Percentiles rank a stretch among this genome's conserved stretches.
phyloP scores from a whole-genome alignment of 2,113 vertebrate species.

The Microtus oregoni region DNA sequence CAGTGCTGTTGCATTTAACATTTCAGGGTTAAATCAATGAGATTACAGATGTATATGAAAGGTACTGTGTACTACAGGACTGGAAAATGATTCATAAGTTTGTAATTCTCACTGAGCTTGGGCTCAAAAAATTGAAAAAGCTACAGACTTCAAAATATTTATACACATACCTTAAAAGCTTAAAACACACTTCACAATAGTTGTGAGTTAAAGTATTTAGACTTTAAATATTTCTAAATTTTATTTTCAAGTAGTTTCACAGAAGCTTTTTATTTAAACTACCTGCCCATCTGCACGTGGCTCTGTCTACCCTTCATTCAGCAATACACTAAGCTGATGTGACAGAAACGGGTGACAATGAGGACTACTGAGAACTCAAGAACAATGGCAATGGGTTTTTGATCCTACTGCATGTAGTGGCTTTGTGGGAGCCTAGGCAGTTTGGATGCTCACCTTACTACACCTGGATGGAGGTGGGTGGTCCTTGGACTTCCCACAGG shows the following conservation, averaged over 20 bases:
- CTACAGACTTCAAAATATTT: background rate
- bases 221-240: background rate
- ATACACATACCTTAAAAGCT: background rate
- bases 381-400: too few relatives aligned
- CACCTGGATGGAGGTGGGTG: too few relatives aligned
- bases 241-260: background rate
- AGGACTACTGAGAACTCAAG: too few relatives aligned
- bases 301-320: background rate
- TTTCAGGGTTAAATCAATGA: background rate
- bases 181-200: background rate
- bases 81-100: background rate
- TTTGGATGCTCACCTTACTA: too few relatives aligned
- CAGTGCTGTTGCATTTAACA: background rate
- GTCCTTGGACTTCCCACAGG: too few relatives aligned
- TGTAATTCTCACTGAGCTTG: constrained; percentile 12
- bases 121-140: background rate
- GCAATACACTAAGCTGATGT: background rate
- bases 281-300: background rate
- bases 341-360: background rate
- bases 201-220: background rate
- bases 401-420: too few relatives aligned
- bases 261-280: background rate
- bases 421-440: too few relatives aligned
- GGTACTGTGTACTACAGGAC: background rate
- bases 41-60: background rate